Evolutionary conservation across 2,797 vertebrate genomes (phyloP).

Genomic region (Onychomys leucogaster): DNA sequence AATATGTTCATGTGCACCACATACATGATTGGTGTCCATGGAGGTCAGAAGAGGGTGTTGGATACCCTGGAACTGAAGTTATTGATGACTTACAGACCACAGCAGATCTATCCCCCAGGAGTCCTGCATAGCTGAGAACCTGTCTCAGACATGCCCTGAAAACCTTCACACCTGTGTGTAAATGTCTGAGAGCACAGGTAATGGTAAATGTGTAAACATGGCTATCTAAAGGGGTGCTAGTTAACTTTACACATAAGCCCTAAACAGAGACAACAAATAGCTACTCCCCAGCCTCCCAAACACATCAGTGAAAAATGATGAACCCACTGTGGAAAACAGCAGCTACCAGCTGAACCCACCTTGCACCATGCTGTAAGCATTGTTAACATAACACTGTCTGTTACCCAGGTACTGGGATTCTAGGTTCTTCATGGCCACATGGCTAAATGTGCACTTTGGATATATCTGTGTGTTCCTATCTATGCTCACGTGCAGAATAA

Average conservation of each 20-base stretch:
- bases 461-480: not conserved
- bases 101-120: constrained; percentile 42
- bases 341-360: not conserved
- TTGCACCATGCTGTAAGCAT: not conserved
- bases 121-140: not conserved
- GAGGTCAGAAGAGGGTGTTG: not conserved
- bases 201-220: constrained; percentile 43
- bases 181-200: constrained; percentile 33
- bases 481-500: not conserved
- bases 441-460: constrained; percentile 5
- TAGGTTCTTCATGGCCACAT: constrained; percentile 15
- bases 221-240: constrained; percentile 37
- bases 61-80: not conserved
- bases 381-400: not conserved
- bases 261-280: not conserved
- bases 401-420: not conserved
- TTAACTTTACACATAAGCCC: constrained; percentile 45
- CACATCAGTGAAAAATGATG: constrained; percentile 34
- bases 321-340: not conserved
- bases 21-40: too few relatives aligned
- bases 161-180: constrained; percentile 16
- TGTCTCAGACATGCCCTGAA: constrained; percentile 43
- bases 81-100: not conserved
- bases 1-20: not conserved
- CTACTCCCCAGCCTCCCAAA: not conserved